Base-by-base conservation (phyloP, 2,113 vertebrate genomes). In the Platysteira castanea region DNA sequence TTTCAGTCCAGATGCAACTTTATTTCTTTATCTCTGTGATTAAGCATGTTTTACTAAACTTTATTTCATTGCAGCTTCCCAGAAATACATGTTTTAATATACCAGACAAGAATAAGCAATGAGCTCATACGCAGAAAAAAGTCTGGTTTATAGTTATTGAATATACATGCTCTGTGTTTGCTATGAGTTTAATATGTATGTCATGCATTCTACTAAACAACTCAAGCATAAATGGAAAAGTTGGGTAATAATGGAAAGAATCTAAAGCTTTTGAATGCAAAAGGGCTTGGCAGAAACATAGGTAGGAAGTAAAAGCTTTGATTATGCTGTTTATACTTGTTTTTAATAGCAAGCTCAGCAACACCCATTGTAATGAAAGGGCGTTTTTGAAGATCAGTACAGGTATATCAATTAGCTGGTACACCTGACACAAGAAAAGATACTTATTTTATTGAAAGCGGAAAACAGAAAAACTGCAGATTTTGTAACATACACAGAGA, bases 81-180 rank as follows among this genome's bases (percentile, higher is more conserved):
- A 94, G 93, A 95, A 96, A 90, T 92, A 68, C 76, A 30, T 93
- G 89, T 84, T 96, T 92, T 80, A 92, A 75, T 92, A 83, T 46
- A 94, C 35, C 64, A 90, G 92, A 77, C 60, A 84, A 92, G 95
- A 82, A 94, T 95, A 96, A 94, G 76, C 76, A 96, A 92, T 95
- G 91, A 95, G 83, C 68, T 95, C 83, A 89, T 95, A 28, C 2
- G 10, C 75, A 93, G 76, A 75, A 86, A 94, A 77, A 26, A 37
- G 10, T 68, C 90, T 86, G 76, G n/a, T 88, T 94, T 95, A 81
- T 86, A 88, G 73, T 90, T 84, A 68, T 49, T 89, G 93, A 86
- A 92, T 96, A 84, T 84, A 88, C 82, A 85, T 49, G 52, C 54
- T 79, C 64, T 70, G 78, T 87, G 67, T 87, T 95, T 93, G 71